Evolutionary conservation across 2,113 vertebrate species (phyloP), one percentile per base, ranked within the genome.

Genomic region (Phaetusa simplex): DNA sequence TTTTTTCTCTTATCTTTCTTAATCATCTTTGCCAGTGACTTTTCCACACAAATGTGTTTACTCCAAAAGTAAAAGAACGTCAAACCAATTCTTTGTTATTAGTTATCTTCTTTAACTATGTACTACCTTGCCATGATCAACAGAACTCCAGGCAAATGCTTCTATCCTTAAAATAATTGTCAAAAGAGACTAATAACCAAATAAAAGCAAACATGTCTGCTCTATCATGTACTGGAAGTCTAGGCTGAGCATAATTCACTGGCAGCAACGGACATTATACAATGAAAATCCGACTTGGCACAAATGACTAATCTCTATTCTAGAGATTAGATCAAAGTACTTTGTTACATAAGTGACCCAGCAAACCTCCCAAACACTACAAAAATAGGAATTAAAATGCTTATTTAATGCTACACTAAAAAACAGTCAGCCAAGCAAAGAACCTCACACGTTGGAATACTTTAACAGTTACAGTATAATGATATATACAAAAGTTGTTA

Each of bases 241-340:
- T 55, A 76, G 76, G 67, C 89, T 53, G 56, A 90, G 61, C 27
- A 74, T 40, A 93, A 80, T 56, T 91, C 94, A 72, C 3, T 95
- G 94, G 62, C 70, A 94, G 88, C 67, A 90, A 78, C 1, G 5
- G 59, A 73, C 81, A 93, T 96, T 93, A 92, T 67, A 91, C 86
- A 93, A 95, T 89, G 86, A 95, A 95, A 87, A 90, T 91, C 80
- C 64, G 36, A 97, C 88, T 83, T 69, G 82, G 94, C 83, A 95
- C 52, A 79, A 94, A 86, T 22, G 56, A 93, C 83, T 97, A 93
- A 97, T 92, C 96, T 96, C 97, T 95, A 27, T 93, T 92, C 76
- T 91, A 93, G 83, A 94, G 92, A 96, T 96, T 86, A 91, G 88
- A 96, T 77, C 81, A 59, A 97, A 96, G 65, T 45, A 84, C 40